These are phyloP conservation scores for Cavia aperea DNA, from an alignment of 2,113 vertebrate genomes.

Conservation along the genomic window DNA sequence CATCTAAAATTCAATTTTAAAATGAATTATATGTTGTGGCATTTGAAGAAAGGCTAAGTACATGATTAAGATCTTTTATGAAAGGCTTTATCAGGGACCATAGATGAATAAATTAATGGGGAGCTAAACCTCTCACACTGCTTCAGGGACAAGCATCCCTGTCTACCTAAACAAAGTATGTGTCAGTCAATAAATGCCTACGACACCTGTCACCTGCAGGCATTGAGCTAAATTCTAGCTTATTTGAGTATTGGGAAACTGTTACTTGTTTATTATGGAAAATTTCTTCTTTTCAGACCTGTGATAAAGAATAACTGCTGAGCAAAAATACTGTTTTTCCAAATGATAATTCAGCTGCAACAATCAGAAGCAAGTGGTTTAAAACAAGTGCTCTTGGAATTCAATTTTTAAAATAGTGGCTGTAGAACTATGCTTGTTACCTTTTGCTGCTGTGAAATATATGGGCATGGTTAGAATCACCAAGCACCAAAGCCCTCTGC, in stretches of 20 bases:
- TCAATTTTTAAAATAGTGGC: neutral
- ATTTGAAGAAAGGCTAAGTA: conserved; percentile 2
- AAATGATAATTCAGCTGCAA: neutral
- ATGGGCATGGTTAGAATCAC: neutral
- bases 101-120: neutral
- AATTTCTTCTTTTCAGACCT: neutral
- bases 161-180: neutral
- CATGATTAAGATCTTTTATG: neutral
- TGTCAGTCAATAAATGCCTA: neutral
- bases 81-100: neutral
- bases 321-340: neutral
- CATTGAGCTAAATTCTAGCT: neutral
- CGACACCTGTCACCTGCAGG: accelerated
- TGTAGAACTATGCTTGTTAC: conserved; percentile 48
- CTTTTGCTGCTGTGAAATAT: neutral
- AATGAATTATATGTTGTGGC: neutral
- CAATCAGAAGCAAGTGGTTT: neutral
- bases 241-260: neutral
- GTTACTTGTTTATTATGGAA: neutral
- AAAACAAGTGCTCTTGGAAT: neutral
- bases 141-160: neutral
- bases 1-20: conserved; percentile 4
- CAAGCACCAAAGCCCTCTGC: neutral
- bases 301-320: neutral
- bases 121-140: too few species aligned